Base-by-base conservation (phyloP, 2,113 vertebrate species). In the Columba livia region DNA sequence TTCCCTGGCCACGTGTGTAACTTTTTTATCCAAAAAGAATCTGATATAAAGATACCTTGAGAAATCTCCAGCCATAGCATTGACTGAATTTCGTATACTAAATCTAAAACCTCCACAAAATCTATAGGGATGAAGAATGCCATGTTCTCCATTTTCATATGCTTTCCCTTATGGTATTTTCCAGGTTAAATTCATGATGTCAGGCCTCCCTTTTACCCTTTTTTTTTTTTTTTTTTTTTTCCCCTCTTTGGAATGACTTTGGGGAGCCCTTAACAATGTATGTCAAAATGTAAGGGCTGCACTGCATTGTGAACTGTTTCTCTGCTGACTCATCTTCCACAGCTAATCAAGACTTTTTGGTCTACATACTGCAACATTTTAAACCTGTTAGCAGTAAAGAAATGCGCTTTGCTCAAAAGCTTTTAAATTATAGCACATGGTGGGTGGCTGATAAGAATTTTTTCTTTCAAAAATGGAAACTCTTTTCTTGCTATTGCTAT, bases 371-470 rank as follows among this genome's bases (percentile, higher is more conserved):
- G 64, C 88, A 89, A 77, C 48, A 65, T 85, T 95, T 96, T 94
- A 95, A 97, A 92, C 36, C 83, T 92, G 85, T 96, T 74, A 96
- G 61, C 42, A 92, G 74, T 48, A 90, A 94, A 95, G 57, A 86
- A 97, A 88, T 51, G 80, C 23, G 95, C 67, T 83, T 70, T 86
- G 34, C 85, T 96, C 84, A 92, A 97, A 97, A 92, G 58, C 80
- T 94, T 94, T 96, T 94, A 97, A 96, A 95, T 97, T 96, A 92
- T 60, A 97, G 71, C 61, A 75, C 54, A 60, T 92, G 72, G 86
- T 88, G 89, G 50, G 89, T 82, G 88, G 88, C 72, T 97, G 96
- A 97, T 97, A 97, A 96, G 80, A 95, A 14, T 89, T 67, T 78
- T 60, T 57, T 70, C 90, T 90, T 80, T 31, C 11, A 67, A 44